Percentiles rank a stretch among this genome's conserved stretches.
Conservation (phyloP, 2,113 vertebrate genomes). For the Grammomys surdaster region DNA sequence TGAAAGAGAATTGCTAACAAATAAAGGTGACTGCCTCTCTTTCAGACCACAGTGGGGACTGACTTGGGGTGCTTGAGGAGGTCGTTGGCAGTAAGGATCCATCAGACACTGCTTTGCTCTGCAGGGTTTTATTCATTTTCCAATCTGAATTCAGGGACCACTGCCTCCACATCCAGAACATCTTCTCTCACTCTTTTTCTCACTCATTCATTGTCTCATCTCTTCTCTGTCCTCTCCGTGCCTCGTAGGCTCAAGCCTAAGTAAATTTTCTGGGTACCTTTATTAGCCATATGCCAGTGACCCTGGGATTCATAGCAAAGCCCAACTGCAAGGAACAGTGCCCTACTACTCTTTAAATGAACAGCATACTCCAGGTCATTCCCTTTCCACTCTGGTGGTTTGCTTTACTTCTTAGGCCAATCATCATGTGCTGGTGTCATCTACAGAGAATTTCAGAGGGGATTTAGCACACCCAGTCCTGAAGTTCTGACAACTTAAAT, state of each 20-base stretch:
- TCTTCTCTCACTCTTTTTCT: neutral
- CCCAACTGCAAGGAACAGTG: neutral
- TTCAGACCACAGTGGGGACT: neutral
- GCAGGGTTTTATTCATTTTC: neutral
- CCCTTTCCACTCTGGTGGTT: neutral
- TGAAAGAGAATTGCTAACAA: conserved; percentile 67
- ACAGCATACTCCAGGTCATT: neutral
- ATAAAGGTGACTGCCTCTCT: conserved; percentile 44
- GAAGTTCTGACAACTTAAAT: neutral
- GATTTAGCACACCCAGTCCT: neutral
- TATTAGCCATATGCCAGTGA: neutral
- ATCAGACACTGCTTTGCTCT: neutral
- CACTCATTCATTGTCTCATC: neutral
- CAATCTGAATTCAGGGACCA: neutral
- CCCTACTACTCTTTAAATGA: neutral
- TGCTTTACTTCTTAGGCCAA: neutral
- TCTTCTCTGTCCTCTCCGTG: neutral
- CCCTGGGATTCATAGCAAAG: neutral
- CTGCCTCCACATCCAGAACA: neutral
- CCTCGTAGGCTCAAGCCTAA: neutral
- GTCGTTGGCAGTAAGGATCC: neutral
- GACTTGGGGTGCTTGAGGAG: neutral
- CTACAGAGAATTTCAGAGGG: neutral
- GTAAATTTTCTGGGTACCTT: neutral
- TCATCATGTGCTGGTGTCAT: neutral